Conservation (phyloP, 1,140 invertebrate genomes). For the Neelides sp. region DNA sequence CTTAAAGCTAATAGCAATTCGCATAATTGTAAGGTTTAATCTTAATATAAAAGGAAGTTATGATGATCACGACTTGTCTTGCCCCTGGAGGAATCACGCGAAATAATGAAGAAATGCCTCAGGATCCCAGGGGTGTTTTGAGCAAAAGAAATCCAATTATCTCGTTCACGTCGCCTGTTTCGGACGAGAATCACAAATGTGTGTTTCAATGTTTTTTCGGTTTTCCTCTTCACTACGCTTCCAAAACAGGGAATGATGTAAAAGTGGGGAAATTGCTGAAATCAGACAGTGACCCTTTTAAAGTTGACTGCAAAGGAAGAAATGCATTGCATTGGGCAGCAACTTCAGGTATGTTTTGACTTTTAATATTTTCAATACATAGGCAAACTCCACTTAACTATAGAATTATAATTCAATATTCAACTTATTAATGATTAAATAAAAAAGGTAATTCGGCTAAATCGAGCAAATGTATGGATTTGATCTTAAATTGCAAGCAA, state of each 20-base stretch:
- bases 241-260: neutral
- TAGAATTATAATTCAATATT: neutral
- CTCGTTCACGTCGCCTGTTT: no score
- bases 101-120: no score
- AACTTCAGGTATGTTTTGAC: slow-evolving; percentile 10
- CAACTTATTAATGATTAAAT: neutral
- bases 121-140: no score
- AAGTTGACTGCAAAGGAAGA: neutral
- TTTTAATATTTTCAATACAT: neutral
- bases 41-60: no score
- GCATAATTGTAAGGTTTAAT: no score
- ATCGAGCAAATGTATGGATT: slow-evolving; percentile 8
- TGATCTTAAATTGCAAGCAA: neutral
- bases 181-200: no score
- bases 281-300: neutral
- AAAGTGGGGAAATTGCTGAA: neutral
- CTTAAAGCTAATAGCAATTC: no score
- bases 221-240: slow-evolving; percentile 3
- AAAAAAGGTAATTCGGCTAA: slow-evolving; percentile 5
- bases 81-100: no score
- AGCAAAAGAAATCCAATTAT: no score
- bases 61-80: no score
- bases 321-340: slow-evolving; percentile 16
- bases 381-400: no score
- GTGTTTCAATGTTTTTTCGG: no score